Evolutionary conservation across 2,113 vertebrate genomes (phyloP).

Genomic region (Brevimyrus niger): DNA sequence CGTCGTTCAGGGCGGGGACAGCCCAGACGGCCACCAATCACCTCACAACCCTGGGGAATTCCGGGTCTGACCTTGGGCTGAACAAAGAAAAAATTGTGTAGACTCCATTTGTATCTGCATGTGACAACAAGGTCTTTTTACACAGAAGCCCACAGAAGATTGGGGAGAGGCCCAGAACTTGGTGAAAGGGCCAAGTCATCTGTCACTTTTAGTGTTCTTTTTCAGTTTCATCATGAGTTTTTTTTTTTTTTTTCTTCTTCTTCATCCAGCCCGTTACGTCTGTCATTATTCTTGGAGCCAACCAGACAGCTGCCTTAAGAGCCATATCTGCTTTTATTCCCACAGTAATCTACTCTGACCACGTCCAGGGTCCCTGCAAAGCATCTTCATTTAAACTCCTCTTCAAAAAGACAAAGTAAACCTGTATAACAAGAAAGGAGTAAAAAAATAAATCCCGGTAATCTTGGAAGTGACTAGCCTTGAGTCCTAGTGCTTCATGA

Average conservation of each 20-base stretch:
- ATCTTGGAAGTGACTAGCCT: background rate
- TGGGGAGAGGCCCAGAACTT: constrained; percentile 21
- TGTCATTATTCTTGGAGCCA: background rate
- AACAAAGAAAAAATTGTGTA: constrained; percentile 21
- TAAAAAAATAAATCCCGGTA: background rate
- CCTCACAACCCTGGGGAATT: constrained; percentile 36
- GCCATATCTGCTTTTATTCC: constrained; percentile 12
- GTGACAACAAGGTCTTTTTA: constrained; percentile 43
- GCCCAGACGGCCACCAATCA: constrained; percentile 42
- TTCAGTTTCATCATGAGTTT: background rate
- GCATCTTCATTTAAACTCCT: background rate
- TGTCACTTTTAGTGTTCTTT: constrained; percentile 26
- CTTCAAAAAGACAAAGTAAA: background rate
- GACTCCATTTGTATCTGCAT: constrained; percentile 36
- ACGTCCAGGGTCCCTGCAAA: background rate
- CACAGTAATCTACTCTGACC: background rate
- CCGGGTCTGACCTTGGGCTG: background rate
- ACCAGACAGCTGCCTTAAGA: background rate
- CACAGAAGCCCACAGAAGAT: constrained; percentile 32
- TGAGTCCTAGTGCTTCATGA: background rate
- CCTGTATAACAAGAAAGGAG: background rate
- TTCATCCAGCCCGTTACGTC: background rate
- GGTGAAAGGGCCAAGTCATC: constrained; percentile 38
- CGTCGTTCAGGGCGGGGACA: constrained; percentile 53
- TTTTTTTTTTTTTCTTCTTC: background rate